Percentiles rank a stretch among this genome's conserved stretches.
Conservation (phyloP, 2,888 invertebrate genomes). For the Xestobium rufovillosum region DNA sequence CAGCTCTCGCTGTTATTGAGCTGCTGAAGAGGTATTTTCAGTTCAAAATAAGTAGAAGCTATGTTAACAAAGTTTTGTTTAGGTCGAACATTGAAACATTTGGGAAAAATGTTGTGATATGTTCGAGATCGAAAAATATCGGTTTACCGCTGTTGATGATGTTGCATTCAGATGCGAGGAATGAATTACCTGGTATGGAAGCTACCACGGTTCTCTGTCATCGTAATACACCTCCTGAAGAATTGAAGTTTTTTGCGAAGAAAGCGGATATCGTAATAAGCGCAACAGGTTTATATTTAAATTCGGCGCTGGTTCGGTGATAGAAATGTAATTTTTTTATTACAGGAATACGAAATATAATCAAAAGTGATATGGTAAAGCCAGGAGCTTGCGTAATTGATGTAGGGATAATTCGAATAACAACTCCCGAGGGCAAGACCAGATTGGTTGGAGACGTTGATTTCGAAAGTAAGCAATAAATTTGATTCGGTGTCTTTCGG, state of each 20-base stretch:
- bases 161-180: slow-evolving; percentile 69
- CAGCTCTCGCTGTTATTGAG: slow-evolving; percentile 68
- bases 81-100: slow-evolving; percentile 64
- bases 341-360: slow-evolving; percentile 63
- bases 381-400: slow-evolving; percentile 84
- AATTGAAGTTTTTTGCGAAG: slow-evolving; percentile 61
- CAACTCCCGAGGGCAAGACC: slow-evolving; percentile 56
- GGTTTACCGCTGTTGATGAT: slow-evolving; percentile 84
- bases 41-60: too few species aligned
- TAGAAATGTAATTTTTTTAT: too few species aligned
- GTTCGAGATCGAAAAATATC: slow-evolving; percentile 87
- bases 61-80: too few species aligned
- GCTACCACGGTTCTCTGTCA: slow-evolving; percentile 89
- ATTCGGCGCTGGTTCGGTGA: too few species aligned
- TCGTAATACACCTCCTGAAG: slow-evolving; percentile 72
- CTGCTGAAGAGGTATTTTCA: too few species aligned
- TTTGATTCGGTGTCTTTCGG: not conserved
- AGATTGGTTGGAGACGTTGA: slow-evolving; percentile 85
- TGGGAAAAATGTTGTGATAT: slow-evolving; percentile 81
- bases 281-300: slow-evolving; percentile 70
- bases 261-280: slow-evolving; percentile 72
- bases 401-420: slow-evolving; percentile 74
- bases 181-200: slow-evolving; percentile 65
- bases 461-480: slow-evolving; percentile 53
- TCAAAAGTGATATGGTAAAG: slow-evolving; percentile 79